Evolutionary conservation across 2,888 invertebrate species (phyloP), one percentile per base, ranked within the genome.

Genomic region (Drosophila greeni): DNA sequence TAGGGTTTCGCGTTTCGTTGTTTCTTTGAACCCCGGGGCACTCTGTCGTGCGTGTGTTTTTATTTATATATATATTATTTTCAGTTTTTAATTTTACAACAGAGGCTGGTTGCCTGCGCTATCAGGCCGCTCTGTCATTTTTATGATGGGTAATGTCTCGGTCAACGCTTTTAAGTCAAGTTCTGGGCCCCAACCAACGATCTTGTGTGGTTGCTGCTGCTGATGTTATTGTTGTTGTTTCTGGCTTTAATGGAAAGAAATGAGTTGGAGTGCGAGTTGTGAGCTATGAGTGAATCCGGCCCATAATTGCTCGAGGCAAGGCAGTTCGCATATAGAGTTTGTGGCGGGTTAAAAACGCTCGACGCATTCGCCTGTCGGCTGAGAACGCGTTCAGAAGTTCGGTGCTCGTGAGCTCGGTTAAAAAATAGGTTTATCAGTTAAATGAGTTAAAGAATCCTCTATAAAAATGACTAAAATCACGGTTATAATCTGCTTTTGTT

Each of bases 121-220:
- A 56, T 67, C 67, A 60, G 65, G 36, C 62, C 52, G 53, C 57
- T 69, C 54, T 74, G 65, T 62, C 65, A 57, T 66, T 59, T 69
- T 67, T 53, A 64, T 72, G 55, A 68, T 74, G 66, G 70, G 68
- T 81, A 76, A 82, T 79, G 84, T 85, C 84, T 83, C 76, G 82
- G 83, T 82, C 82, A 85, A 74, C 75, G 82, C 70, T 74, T 74
- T 78, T 75, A 71, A 85, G 75, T 85, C 78, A 76, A 84, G 80
- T 83, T 83, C 83, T 85, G 72, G 68, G 70, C 58, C 26, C 36
- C 57, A 26, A 29, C 52, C 48, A 20, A 47, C 53, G 62, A n/a
- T n/a, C n/a, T n/a, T 53, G 18, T 70, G 62, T 59, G 43, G 49
- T 23, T 29, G 24, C 12, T 18, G 18, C n/a, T n/a, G n/a, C n/a